Conservation (phyloP, 2,113 vertebrate genomes). For the Chlorodrepanis virens region DNA sequence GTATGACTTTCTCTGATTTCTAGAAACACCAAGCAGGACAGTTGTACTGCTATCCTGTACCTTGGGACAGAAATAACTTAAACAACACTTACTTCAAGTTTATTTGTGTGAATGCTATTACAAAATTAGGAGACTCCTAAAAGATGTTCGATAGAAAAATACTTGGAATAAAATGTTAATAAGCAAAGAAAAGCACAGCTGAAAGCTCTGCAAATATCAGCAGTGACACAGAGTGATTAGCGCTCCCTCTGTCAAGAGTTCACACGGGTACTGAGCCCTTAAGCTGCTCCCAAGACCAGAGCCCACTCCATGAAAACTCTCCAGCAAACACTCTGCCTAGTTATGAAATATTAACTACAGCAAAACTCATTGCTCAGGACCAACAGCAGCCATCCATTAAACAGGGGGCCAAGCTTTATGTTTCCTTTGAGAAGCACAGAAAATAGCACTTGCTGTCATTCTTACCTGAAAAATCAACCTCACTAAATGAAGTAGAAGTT, state of each 20-base stretch:
- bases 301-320: neutral
- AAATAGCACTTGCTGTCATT: neutral
- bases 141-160: neutral
- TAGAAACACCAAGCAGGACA: neutral
- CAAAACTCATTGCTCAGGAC: neutral
- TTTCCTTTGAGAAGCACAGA: neutral
- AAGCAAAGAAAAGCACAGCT: neutral
- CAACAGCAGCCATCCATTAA: neutral
- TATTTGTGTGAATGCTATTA: neutral
- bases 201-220: neutral
- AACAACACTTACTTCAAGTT: neutral
- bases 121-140: neutral
- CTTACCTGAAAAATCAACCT: neutral
- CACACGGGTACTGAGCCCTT: neutral
- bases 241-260: neutral
- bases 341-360: conserved; percentile 1
- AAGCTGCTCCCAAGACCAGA: neutral
- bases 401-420: neutral
- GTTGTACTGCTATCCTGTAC: too few relatives aligned
- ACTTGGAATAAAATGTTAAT: neutral
- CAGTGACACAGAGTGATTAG: neutral
- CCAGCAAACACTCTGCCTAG: neutral
- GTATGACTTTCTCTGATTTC: neutral
- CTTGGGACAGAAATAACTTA: neutral
- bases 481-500: neutral